Percentiles rank a stretch among this genome's conserved stretches.
These are phyloP conservation scores for Ephydatia muelleri DNA, from an alignment of 37 sponge, comb jelly and placozoan genomes.

Conservation along the genomic window DNA sequence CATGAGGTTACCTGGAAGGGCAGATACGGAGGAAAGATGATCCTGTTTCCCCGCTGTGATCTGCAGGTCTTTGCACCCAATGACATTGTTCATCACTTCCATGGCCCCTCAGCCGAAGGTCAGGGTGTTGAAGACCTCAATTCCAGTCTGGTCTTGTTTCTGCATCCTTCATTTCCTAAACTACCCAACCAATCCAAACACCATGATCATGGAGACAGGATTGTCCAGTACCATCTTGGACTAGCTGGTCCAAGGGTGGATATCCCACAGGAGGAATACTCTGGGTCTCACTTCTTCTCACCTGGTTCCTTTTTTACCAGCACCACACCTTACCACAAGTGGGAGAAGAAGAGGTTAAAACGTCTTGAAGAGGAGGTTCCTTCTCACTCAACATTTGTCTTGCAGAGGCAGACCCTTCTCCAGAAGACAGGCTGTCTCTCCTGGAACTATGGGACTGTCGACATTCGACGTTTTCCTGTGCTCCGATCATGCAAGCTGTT, in stretches of 20 bases:
- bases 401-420: conserved; percentile 25
- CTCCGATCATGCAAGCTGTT: conserved; percentile 64
- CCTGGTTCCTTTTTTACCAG: conserved; percentile 48
- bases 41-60: conserved; percentile 73
- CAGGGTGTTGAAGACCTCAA: conserved; percentile 31
- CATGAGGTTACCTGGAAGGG: conserved; percentile 75
- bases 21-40: conserved; percentile 53
- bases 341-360: conserved; percentile 63
- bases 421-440: conserved; percentile 15
- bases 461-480: conserved; percentile 67
- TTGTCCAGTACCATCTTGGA: conserved; percentile 44
- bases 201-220: conserved; percentile 43
- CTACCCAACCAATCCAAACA: neutral
- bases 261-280: conserved; percentile 43
- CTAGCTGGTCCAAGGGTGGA: conserved; percentile 20
- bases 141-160: conserved; percentile 57
- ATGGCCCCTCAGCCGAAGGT: conserved; percentile 38
- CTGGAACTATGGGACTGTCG: conserved; percentile 71
- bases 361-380: conserved; percentile 55
- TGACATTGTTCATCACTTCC: conserved; percentile 71
- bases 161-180: conserved; percentile 14
- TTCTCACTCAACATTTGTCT: conserved; percentile 20
- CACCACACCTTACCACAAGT: conserved; percentile 30
- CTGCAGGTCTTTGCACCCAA: conserved; percentile 23
- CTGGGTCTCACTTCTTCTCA: conserved; percentile 46